Evolutionary conservation across 2,797 vertebrate genomes (phyloP).

Genomic region (Typhlichthys eigenmanni): DNA sequence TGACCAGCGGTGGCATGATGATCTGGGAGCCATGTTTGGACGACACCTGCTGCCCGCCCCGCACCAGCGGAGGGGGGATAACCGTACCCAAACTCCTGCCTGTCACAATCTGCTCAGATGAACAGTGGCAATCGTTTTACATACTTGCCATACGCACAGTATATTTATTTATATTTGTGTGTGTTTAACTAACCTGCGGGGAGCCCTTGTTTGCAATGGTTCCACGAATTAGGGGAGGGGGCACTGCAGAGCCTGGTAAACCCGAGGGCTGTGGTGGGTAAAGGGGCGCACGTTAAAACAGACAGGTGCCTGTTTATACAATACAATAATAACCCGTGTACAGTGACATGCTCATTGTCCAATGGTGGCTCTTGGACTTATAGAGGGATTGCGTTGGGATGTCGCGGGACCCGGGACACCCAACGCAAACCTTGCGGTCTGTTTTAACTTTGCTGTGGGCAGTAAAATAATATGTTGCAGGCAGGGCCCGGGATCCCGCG

Average conservation of each 20-base stretch:
- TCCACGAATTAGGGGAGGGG: slow-evolving; percentile 88
- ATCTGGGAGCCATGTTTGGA: slow-evolving; percentile 88
- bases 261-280: slow-evolving; percentile 69
- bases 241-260: slow-evolving; percentile 80
- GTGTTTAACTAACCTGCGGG: slow-evolving; percentile 81
- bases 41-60: slow-evolving; percentile 86
- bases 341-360: too few relatives aligned
- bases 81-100: slow-evolving; percentile 83
- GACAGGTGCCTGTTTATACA: background rate
- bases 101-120: slow-evolving; percentile 76
- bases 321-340: too few relatives aligned
- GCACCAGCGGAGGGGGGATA: slow-evolving; percentile 91
- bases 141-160: too few relatives aligned
- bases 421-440: too few relatives aligned
- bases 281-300: slow-evolving; percentile 8
- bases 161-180: background rate
- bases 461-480: too few relatives aligned
- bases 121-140: background rate
- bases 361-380: too few relatives aligned
- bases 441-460: too few relatives aligned
- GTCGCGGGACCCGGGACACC: too few relatives aligned
- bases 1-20: slow-evolving; percentile 94
- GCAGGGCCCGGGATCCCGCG: too few relatives aligned
- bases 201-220: slow-evolving; percentile 83
- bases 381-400: too few relatives aligned